Conservation (phyloP, 2,113 vertebrate species). For the Hypomesus transpacificus region DNA sequence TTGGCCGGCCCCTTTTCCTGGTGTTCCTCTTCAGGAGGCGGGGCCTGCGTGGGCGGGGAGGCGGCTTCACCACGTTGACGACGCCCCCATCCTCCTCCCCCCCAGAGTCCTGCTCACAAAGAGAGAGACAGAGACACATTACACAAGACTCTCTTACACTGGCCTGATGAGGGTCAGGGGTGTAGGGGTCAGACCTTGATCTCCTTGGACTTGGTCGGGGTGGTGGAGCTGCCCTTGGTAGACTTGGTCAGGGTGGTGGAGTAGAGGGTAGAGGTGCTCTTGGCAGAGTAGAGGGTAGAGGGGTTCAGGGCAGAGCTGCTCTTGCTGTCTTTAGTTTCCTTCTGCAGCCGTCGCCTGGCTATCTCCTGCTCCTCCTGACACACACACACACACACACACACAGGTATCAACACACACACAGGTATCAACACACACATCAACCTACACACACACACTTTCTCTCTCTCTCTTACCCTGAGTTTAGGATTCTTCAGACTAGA, state of each 20-base stretch:
- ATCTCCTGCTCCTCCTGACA: slow-evolving; percentile 95
- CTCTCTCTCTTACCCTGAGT: slow-evolving; percentile 93
- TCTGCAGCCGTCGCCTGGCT: slow-evolving; percentile 88
- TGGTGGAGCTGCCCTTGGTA: slow-evolving; percentile 88
- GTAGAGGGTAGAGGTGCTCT: too few relatives aligned
- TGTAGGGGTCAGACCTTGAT: slow-evolving; percentile 69
- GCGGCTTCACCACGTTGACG: slow-evolving; percentile 70
- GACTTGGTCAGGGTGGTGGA: too few relatives aligned
- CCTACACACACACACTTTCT: not conserved
- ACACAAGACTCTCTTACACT: not conserved
- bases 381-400: not conserved
- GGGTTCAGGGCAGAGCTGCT: slow-evolving; percentile 78
- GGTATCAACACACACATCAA: not conserved
- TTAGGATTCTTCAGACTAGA: slow-evolving; percentile 99
- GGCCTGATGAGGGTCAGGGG: too few relatives aligned
- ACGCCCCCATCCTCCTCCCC: slow-evolving; percentile 80
- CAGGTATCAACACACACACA: not conserved
- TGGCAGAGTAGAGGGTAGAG: too few relatives aligned
- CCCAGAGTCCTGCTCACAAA: slow-evolving; percentile 77
- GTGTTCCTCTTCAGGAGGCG: slow-evolving; percentile 87
- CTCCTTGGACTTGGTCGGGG: slow-evolving; percentile 91
- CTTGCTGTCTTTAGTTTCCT: slow-evolving; percentile 85
- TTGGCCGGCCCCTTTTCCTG: slow-evolving; percentile 92
- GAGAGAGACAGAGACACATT: not conserved
- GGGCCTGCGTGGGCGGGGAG: slow-evolving; percentile 85